These are phyloP conservation scores for Yponomeuta malinellus DNA, from an alignment of 2,888 invertebrate species.

Conservation along the genomic window DNA sequence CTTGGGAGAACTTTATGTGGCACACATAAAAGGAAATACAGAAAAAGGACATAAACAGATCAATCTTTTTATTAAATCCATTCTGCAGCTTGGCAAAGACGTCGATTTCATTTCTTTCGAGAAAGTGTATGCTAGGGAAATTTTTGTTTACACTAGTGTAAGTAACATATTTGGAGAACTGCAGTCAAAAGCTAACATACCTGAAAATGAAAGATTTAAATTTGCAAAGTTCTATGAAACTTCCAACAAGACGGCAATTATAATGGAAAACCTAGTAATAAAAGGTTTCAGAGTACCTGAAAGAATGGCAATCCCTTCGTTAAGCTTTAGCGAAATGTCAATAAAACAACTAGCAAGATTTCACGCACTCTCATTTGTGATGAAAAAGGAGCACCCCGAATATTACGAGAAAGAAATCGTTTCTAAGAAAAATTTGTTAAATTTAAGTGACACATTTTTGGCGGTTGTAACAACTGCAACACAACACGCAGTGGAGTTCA, in stretches of 20 bases:
- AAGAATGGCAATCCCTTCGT: slow-evolving; percentile 35
- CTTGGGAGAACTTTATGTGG: slow-evolving; percentile 26
- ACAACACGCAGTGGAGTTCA: slow-evolving; percentile 17
- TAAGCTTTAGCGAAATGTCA: slow-evolving; percentile 38
- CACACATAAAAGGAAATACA: slow-evolving; percentile 16
- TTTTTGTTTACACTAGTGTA: slow-evolving; percentile 39
- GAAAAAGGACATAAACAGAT: slow-evolving; percentile 25
- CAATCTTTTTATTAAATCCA: slow-evolving; percentile 45
- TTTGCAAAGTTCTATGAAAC: slow-evolving; percentile 35
- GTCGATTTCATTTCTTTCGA: slow-evolving; percentile 29
- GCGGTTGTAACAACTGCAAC: slow-evolving; percentile 12
- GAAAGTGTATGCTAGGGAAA: slow-evolving; percentile 38
- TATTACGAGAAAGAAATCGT: slow-evolving; percentile 33
- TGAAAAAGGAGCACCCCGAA: slow-evolving; percentile 33
- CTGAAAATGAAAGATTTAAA: slow-evolving; percentile 33
- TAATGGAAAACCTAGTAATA: slow-evolving; percentile 41
- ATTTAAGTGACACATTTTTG: slow-evolving; percentile 17
- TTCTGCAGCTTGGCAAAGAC: slow-evolving; percentile 29
- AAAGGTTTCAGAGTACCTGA: slow-evolving; percentile 35
- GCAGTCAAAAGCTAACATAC: slow-evolving; percentile 36
- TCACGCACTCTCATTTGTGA: slow-evolving; percentile 40
- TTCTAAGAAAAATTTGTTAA: slow-evolving; percentile 12
- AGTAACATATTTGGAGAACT: slow-evolving; percentile 32
- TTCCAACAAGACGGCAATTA: slow-evolving; percentile 33
- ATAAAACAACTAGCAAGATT: slow-evolving; percentile 46